phyloP scores from a whole-genome alignment of 2,888 invertebrate species.

The Eupithecia subumbrata region DNA sequence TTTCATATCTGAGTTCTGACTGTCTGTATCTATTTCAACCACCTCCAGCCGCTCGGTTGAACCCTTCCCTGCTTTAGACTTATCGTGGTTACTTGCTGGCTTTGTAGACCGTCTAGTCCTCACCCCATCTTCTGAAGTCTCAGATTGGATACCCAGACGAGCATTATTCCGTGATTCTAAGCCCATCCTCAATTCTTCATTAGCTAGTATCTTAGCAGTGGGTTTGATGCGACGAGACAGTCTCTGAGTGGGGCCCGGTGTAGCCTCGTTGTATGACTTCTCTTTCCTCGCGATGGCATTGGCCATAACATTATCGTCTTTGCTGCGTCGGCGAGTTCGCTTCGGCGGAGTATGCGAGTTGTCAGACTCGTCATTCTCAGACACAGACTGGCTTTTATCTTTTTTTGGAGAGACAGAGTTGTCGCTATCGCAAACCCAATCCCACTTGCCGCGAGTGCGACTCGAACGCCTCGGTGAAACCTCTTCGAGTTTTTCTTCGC shows the following conservation, averaged over 20 bases:
- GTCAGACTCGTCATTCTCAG: slow-evolving; percentile 74
- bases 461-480: slow-evolving; percentile 68
- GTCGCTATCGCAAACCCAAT: slow-evolving; percentile 70
- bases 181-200: slow-evolving; percentile 85
- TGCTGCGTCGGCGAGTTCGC: slow-evolving; percentile 86
- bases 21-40: slow-evolving; percentile 55
- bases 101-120: slow-evolving; percentile 67
- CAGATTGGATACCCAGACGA: slow-evolving; percentile 72
- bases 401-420: slow-evolving; percentile 60
- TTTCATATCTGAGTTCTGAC: slow-evolving; percentile 82
- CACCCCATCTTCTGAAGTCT: slow-evolving; percentile 70
- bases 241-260: slow-evolving; percentile 63
- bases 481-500: slow-evolving; percentile 75
- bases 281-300: slow-evolving; percentile 89
- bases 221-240: slow-evolving; percentile 85
- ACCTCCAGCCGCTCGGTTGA: slow-evolving; percentile 44
- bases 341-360: slow-evolving; percentile 78
- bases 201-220: slow-evolving; percentile 87
- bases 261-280: slow-evolving; percentile 85
- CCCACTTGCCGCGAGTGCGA: slow-evolving; percentile 68
- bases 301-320: slow-evolving; percentile 87
- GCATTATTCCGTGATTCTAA: slow-evolving; percentile 84
- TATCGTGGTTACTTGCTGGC: slow-evolving; percentile 50
- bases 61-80: slow-evolving; percentile 39
- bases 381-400: slow-evolving; percentile 61